Conservation (phyloP, 2,888 invertebrate genomes). For the Actias luna region DNA sequence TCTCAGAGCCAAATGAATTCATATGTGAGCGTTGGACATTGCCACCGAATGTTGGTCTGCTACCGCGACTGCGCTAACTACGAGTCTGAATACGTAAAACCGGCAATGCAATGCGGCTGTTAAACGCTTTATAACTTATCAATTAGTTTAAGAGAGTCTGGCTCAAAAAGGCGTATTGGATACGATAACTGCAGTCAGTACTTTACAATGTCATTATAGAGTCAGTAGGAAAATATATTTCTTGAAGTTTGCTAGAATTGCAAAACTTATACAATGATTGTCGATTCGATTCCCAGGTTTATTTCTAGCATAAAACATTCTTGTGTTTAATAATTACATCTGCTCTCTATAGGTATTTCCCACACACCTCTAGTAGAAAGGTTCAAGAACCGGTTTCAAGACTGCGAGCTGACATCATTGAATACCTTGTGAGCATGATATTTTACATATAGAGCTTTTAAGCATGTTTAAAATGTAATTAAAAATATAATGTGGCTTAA, state of each 20-base stretch:
- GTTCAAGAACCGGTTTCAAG: conserved; percentile 53
- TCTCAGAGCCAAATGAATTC: conserved; percentile 73
- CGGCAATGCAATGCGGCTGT: conserved; percentile 57
- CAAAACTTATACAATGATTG: conserved; percentile 31
- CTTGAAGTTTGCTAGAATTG: conserved; percentile 26
- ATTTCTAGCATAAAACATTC: conserved; percentile 37
- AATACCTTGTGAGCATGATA: conserved; percentile 43
- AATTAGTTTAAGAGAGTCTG: conserved; percentile 44
- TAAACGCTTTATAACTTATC: conserved; percentile 42
- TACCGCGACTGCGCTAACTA: conserved; percentile 20
- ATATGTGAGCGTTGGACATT: conserved; percentile 61
- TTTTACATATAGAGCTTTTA: conserved; percentile 37
- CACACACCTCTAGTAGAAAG: conserved; percentile 53
- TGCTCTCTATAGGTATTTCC: conserved; percentile 54
- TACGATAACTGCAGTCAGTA: conserved; percentile 31
- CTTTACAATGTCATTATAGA: background rate
- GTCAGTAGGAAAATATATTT: conserved; percentile 39
- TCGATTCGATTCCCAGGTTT: conserved; percentile 27
- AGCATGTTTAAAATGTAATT: conserved; percentile 22
- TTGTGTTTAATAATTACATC: conserved; percentile 38
- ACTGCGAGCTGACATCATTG: conserved; percentile 49
- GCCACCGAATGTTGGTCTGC: conserved; percentile 62
- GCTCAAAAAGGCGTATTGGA: conserved; percentile 33
- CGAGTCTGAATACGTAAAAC: conserved; percentile 38
- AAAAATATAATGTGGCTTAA: conserved; percentile 12